Percentiles rank a stretch among this genome's conserved stretches.
Conservation (phyloP, 2,113 vertebrate genomes). For the Coracopsis vasa region DNA sequence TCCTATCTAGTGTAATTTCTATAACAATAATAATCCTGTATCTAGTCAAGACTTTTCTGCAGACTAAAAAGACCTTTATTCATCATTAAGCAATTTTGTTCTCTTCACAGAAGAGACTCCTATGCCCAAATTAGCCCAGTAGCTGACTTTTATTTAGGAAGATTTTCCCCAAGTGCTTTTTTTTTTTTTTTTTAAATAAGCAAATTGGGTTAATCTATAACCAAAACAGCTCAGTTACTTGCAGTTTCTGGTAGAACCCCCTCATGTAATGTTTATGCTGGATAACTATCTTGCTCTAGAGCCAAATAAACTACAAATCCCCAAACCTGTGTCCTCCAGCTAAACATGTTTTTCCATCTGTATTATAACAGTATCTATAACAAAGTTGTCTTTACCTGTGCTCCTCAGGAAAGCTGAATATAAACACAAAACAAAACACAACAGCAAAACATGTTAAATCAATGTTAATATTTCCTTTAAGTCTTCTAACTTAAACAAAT, state of each 20-base stretch:
- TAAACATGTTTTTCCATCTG: background rate
- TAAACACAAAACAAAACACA: constrained; percentile 24
- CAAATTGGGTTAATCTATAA: background rate
- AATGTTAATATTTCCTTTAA: background rate
- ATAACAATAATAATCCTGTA: background rate
- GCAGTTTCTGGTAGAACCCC: background rate
- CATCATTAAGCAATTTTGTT: background rate
- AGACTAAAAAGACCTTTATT: background rate
- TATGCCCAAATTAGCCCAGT: background rate
- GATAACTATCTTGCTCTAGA: background rate
- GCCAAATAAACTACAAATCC: background rate
- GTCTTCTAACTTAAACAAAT: background rate
- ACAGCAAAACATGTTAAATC: background rate
- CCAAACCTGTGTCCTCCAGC: background rate
- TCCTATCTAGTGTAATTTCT: background rate
- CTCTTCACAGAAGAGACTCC: background rate
- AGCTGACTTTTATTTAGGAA: background rate
- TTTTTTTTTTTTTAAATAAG: background rate
- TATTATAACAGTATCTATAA: background rate
- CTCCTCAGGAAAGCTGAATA: constrained; percentile 40
- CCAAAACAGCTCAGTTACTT: background rate
- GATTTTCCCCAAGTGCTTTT: background rate
- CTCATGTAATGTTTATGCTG: background rate
- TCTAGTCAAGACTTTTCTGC: background rate
- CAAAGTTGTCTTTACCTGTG: constrained; percentile 53